Evolutionary conservation across 1,140 invertebrate genomes (phyloP), one percentile per base, ranked within the genome.

Genomic region (Alviniconcha marisindica): DNA sequence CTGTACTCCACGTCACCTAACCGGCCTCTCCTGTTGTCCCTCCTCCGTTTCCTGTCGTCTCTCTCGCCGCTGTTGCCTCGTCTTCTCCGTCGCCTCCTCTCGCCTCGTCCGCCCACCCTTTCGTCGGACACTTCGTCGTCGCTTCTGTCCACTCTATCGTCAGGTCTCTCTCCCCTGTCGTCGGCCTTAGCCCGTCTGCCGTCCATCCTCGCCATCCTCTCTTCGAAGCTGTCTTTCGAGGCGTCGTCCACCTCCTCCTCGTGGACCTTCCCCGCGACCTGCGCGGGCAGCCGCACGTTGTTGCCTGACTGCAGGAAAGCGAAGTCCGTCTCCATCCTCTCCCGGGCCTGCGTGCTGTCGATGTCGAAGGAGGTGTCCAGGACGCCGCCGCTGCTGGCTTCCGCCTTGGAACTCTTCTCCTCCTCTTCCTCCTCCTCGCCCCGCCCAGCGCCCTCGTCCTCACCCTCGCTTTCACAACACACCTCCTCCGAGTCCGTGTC

Each of bases 71-170:
- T 36, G 24, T 36, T 71, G 36, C 36, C 14, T 31, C 40, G 33
- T 24, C 36, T 40, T 40, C 24, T 38, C 21, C 51, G n/a, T 44
- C 36, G 48, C 44, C 83, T 77, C 63, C 83, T 40, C n/a, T 31
- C 14, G n/a, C 44, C 54, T 79, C 51, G 2, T 38, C 77, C 3
- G 69, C 74, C 15, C 60, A 5, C 33, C 5, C 38, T 24, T 15
- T 69, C 24, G 63, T 48, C n/a, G n/a, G n/a, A n/a, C n/a, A n/a
- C 21, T 77, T 77, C n/a, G 24, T 18, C 24, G 38, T 48, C 44
- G 44, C 3, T 15, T 44, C 24, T 51, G 33, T n/a, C n/a, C 28
- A 24, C 44, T 4, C 12, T 44, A 2, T 81, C 79, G 28, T 56
- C 77, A 31, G 40, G 21, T 63, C 42, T 56, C 3, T 63, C 54